Conservation (phyloP, 1,140 invertebrate genomes). For the Apis dorsata region DNA sequence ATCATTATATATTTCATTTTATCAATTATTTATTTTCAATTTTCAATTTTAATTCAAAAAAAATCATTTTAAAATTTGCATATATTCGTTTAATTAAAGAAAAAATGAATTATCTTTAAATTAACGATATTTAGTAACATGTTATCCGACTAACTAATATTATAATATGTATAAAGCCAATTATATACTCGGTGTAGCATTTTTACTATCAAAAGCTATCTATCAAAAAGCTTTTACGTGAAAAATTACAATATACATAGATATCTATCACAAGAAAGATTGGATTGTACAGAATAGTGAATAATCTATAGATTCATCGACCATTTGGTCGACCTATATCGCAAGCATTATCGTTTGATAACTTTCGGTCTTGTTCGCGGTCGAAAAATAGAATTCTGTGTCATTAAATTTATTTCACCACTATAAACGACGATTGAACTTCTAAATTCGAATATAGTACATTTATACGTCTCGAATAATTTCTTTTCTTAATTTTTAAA, state of each 20-base stretch:
- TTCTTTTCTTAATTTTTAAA: background rate
- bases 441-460: background rate
- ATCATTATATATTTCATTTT: slow-evolving; percentile 6
- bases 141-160: background rate
- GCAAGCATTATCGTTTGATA: slow-evolving; percentile 50
- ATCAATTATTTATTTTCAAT: background rate
- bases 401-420: slow-evolving; percentile 15
- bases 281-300: background rate
- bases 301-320: slow-evolving; percentile 48
- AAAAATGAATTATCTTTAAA: background rate
- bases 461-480: background rate
- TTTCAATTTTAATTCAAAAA: background rate
- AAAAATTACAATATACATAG: too few relatives aligned
- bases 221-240: too few relatives aligned
- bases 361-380: slow-evolving; percentile 30
- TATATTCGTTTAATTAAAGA: background rate
- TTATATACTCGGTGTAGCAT: too few relatives aligned
- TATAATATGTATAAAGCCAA: too few relatives aligned
- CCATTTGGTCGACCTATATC: slow-evolving; percentile 51
- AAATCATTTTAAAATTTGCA: background rate
- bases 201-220: too few relatives aligned
- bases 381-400: slow-evolving; percentile 33
- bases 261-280: too few relatives aligned
- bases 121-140: slow-evolving; percentile 11
- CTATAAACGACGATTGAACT: background rate